Evolutionary conservation across 2,113 vertebrate genomes (phyloP), one percentile per base, ranked within the genome.

Genomic region (Bubalus kerabau): DNA sequence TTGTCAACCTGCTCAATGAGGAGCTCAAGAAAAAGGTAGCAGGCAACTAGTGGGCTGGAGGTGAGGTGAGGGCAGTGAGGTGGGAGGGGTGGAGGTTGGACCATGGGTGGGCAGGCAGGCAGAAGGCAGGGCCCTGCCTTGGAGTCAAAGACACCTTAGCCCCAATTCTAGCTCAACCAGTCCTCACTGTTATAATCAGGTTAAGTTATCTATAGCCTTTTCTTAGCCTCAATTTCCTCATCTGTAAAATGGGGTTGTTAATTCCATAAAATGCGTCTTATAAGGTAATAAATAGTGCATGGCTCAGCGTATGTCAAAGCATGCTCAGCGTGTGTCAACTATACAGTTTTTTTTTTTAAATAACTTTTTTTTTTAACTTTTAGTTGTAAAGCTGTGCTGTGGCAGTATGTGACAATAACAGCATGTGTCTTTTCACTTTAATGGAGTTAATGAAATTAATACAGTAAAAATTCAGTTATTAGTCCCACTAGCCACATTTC

Each of bases 21-120:
- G 87, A 87, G 54, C 60, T 97, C 90, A 88, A 43, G 92, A 97
- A 85, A 52, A 95, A 32, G 81, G 92, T 92, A 97, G 94, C 76
- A 40, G 86, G 86, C 54, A 6, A 5, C 48, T 6, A 40, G 67
- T 2, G n/a, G 83, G 30, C 52, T 36, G 48, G 81, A 97, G 90
- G 74, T 64, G 92, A 95, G 92, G 8, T 13, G n/a, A 54, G n/a
- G 59, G 74, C 94, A 87, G 62, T 64, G 54, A 60, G 57, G 36
- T 15, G 32, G 57, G n/a, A 9, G 59, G 21, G 32, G 2, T 36
- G 36, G 36, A 36, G 2, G 36, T 36, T 36, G 36, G 36, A 36
- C 36, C 36, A 36, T 36, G 36, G 36, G 36, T 36, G 36, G 36
- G 36, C 36, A 36, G 36, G 36, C 36, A 36, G 36, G 36, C 36